Percentiles rank a stretch among this genome's conserved stretches.
These are phyloP conservation scores for Thymallus thymallus DNA, from an alignment of 2,113 vertebrate genomes.

Conservation along the genomic window DNA sequence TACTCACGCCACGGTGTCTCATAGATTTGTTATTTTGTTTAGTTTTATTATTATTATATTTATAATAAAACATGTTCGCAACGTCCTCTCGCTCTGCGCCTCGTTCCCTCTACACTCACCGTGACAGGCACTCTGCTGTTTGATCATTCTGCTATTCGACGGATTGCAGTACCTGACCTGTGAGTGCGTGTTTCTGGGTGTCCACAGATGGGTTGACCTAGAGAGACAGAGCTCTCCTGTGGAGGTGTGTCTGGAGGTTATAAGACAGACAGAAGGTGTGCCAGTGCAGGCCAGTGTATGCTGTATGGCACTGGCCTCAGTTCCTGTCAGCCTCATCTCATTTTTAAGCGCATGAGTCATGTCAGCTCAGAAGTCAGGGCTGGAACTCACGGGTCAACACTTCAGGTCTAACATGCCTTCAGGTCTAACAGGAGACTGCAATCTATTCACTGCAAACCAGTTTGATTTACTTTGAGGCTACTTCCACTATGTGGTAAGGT, in stretches of 20 bases:
- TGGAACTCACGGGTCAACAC: background rate
- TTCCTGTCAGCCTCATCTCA: slow-evolving; percentile 59
- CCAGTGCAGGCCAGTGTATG: slow-evolving; percentile 21
- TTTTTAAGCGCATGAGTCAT: slow-evolving; percentile 53
- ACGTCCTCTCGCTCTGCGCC: too few species aligned
- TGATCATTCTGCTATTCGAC: too few species aligned
- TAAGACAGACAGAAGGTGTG: slow-evolving; percentile 45
- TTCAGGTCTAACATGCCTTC: background rate
- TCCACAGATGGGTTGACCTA: slow-evolving; percentile 26
- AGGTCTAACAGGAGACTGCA: too few species aligned
- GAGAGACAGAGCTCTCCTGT: slow-evolving; percentile 21
- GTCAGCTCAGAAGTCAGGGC: slow-evolving; percentile 7
- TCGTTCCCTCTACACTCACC: too few species aligned
- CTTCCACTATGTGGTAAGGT: background rate
- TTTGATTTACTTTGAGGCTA: slow-evolving; percentile 38
- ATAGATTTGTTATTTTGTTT: too few species aligned
- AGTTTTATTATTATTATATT: too few species aligned
- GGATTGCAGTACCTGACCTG: background rate
- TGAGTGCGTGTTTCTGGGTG: background rate
- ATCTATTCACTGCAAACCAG: slow-evolving; percentile 27
- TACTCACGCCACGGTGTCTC: too few species aligned
- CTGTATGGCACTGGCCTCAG: slow-evolving; percentile 48
- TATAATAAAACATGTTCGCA: too few species aligned
- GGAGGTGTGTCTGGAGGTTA: slow-evolving; percentile 37
- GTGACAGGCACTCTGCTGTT: too few species aligned